These are phyloP conservation scores for Patella pellucida DNA, from an alignment of 2,888 invertebrate genomes.

Conservation along the genomic window DNA sequence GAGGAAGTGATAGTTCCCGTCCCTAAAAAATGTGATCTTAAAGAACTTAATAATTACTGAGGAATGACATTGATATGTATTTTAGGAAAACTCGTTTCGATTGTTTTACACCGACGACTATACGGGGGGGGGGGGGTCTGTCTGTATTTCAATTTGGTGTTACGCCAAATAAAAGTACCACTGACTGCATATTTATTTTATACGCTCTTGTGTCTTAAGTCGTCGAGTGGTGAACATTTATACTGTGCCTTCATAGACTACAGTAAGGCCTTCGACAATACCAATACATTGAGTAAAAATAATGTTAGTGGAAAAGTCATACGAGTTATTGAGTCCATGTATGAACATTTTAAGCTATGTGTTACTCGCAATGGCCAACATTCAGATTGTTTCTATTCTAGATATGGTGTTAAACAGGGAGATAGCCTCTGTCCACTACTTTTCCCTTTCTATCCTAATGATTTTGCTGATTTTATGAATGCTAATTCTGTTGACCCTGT, in stretches of 20 bases:
- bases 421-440: neutral
- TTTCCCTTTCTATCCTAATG: neutral
- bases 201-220: neutral
- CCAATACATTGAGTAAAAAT: neutral
- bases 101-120: no score
- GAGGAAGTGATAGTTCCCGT: no score
- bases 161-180: no score
- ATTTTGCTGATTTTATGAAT: neutral
- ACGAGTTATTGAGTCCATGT: neutral
- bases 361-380: neutral
- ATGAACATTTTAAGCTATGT: neutral
- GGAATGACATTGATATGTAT: no score
- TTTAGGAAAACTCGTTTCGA: no score
- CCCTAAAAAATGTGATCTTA: no score
- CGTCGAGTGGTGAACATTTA: neutral
- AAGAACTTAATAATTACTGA: no score
- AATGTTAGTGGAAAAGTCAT: neutral
- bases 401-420: slow-evolving; percentile 1
- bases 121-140: no score
- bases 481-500: neutral
- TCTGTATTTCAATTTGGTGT: no score
- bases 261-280: neutral
- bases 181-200: neutral
- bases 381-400: neutral
- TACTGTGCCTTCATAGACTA: neutral